phyloP scores from a whole-genome alignment of 1,140 invertebrate species.

The Tetramorium parvispinum region DNA sequence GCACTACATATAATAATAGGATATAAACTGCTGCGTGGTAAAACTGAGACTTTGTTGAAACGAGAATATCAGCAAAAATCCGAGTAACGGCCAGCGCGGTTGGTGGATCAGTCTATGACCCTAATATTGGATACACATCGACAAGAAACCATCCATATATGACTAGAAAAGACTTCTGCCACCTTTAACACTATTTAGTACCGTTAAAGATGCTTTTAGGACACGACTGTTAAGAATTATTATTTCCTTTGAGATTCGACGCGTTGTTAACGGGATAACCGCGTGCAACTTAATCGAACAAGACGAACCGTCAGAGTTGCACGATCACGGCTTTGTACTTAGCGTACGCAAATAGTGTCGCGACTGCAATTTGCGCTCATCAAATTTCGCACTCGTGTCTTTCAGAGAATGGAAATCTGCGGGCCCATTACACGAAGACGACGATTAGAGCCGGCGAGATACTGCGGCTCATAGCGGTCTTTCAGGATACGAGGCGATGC shows the following conservation, averaged over 20 bases:
- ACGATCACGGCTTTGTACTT: neutral
- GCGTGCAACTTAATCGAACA: constrained; percentile 8
- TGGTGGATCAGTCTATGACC: constrained; percentile 19
- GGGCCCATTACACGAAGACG: constrained; percentile 85
- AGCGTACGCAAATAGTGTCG: neutral
- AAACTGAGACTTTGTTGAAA: constrained; percentile 53
- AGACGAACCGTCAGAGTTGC: neutral
- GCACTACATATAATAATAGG: constrained; percentile 35
- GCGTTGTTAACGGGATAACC: constrained; percentile 37
- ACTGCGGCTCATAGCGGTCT: constrained; percentile 84
- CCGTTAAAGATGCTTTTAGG: constrained; percentile 56
- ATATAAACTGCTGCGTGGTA: constrained; percentile 35
- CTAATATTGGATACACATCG: constrained; percentile 4
- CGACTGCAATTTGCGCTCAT: neutral
- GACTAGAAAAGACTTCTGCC: constrained; percentile 15
- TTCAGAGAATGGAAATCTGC: constrained; percentile 83
- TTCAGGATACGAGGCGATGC: constrained; percentile 84
- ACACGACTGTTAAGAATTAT: constrained; percentile 31
- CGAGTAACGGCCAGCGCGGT: constrained; percentile 19
- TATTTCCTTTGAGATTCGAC: constrained; percentile 44
- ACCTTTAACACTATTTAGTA: constrained; percentile 18
- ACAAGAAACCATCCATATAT: neutral
- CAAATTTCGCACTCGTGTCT: constrained; percentile 21
- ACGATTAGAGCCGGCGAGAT: constrained; percentile 84
- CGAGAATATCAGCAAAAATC: constrained; percentile 32